Conservation (phyloP, 1,140 invertebrate genomes). For the Sycophaga agraensis region DNA sequence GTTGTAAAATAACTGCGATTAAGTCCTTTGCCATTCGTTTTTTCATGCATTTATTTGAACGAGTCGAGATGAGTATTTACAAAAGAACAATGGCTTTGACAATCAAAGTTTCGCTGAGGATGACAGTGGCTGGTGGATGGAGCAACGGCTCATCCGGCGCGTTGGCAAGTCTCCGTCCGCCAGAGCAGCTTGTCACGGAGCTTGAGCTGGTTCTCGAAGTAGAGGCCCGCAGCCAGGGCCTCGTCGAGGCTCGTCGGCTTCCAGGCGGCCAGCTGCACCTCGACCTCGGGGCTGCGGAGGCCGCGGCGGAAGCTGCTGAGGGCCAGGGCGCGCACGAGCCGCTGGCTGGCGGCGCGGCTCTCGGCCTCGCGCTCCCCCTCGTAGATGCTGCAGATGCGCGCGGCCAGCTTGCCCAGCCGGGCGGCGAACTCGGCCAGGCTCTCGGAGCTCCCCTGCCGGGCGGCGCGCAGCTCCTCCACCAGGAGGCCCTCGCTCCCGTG, state of each 20-base stretch:
- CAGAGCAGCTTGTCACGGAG: not conserved
- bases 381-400: conserved; percentile 2
- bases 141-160: too few species aligned
- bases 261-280: not conserved
- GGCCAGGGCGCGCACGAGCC: conserved; percentile 6
- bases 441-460: not conserved
- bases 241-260: not conserved
- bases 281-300: not conserved
- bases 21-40: too few species aligned
- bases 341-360: not conserved
- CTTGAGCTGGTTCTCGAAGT: not conserved
- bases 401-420: conserved; percentile 1
- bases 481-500: not conserved
- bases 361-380: not conserved
- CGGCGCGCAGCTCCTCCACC: not conserved
- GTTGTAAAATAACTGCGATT: too few species aligned
- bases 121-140: too few species aligned
- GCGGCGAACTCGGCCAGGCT: not conserved
- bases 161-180: too few species aligned
- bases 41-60: too few species aligned
- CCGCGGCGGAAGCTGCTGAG: conserved; percentile 8
- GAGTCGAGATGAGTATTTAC: too few species aligned
- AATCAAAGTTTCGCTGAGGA: too few species aligned
- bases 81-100: too few species aligned
- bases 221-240: not conserved